Conservation (phyloP, 2,797 vertebrate genomes). For the Acanthurus leucopareius region DNA sequence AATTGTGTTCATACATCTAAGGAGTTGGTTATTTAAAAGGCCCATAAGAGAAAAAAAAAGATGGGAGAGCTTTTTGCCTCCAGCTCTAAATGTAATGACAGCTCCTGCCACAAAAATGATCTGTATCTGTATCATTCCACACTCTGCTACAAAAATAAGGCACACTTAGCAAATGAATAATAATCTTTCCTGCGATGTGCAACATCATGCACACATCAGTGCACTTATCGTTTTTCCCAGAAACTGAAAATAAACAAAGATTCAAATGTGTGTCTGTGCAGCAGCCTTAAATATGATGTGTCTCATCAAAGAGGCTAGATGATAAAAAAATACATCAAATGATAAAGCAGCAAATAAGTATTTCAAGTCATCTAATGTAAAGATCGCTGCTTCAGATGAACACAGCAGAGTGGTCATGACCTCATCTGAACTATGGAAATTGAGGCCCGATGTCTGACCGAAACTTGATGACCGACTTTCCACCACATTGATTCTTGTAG, state of each 20-base stretch:
- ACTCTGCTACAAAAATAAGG: constrained; percentile 41
- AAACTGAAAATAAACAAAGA: constrained; percentile 33
- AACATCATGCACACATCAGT: constrained; percentile 29
- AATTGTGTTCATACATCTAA: constrained; percentile 24
- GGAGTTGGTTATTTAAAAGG: constrained; percentile 38
- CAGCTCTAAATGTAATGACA: constrained; percentile 57
- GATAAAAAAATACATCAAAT: constrained; percentile 3
- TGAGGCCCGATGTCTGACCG: constrained; percentile 3
- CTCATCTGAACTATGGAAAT: constrained; percentile 27
- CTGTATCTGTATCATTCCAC: constrained; percentile 35
- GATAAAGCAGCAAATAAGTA: constrained; percentile 33
- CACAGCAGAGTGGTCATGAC: constrained; percentile 35
- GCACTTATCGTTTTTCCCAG: constrained; percentile 10
- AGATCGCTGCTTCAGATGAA: constrained; percentile 39
- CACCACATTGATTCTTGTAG: neutral
- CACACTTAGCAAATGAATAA: constrained; percentile 43
- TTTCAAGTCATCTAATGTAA: constrained; percentile 54
- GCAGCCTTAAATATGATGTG: constrained; percentile 16
- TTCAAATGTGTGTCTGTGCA: constrained; percentile 11
- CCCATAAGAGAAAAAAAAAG: constrained; percentile 33
- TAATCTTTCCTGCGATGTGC: constrained; percentile 11
- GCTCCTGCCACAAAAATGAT: constrained; percentile 35
- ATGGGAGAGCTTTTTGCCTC: constrained; percentile 24
- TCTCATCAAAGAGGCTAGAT: constrained; percentile 35
- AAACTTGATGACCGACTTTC: constrained; percentile 27